Evolutionary conservation across 2,113 vertebrate species (phyloP).

Genomic region (Etheostoma spectabile): DNA sequence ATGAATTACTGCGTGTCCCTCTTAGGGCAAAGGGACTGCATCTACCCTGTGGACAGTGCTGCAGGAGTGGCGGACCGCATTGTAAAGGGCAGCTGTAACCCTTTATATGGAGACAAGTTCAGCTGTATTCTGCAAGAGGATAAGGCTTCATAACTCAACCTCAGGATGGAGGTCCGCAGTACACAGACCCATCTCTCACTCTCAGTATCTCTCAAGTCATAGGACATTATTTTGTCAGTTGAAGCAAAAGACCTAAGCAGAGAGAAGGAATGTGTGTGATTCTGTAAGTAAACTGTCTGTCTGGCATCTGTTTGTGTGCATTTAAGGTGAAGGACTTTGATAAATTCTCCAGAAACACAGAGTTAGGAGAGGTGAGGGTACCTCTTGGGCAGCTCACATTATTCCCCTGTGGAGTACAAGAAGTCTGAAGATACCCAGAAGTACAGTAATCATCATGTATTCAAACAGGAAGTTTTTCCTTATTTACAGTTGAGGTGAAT

Average conservation of each 20-base stretch:
- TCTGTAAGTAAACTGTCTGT: neutral
- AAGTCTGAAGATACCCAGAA: constrained; percentile 80
- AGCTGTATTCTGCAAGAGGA: constrained; percentile 74
- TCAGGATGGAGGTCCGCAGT: constrained; percentile 80
- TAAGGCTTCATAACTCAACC: constrained; percentile 59
- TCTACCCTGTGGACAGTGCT: constrained; percentile 65
- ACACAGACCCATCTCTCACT: neutral
- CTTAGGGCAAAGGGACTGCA: constrained; percentile 27
- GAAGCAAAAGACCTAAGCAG: neutral
- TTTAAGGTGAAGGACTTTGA: constrained; percentile 84
- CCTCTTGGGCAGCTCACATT: constrained; percentile 71
- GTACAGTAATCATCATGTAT: constrained; percentile 46
- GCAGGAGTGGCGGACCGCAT: constrained; percentile 79
- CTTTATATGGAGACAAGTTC: constrained; percentile 82
- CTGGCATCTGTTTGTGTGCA: constrained; percentile 18
- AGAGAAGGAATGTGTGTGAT: neutral
- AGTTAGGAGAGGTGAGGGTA: constrained; percentile 81
- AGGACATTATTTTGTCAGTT: neutral
- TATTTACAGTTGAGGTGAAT: neutral
- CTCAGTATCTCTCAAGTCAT: neutral
- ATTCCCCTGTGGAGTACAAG: constrained; percentile 76
- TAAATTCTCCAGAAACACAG: constrained; percentile 82
- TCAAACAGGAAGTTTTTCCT: neutral
- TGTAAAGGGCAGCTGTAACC: constrained; percentile 78
- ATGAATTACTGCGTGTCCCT: constrained; percentile 21